These are phyloP conservation scores for Apamea crenata DNA, from an alignment of 2,888 invertebrate genomes.

Conservation along the genomic window DNA sequence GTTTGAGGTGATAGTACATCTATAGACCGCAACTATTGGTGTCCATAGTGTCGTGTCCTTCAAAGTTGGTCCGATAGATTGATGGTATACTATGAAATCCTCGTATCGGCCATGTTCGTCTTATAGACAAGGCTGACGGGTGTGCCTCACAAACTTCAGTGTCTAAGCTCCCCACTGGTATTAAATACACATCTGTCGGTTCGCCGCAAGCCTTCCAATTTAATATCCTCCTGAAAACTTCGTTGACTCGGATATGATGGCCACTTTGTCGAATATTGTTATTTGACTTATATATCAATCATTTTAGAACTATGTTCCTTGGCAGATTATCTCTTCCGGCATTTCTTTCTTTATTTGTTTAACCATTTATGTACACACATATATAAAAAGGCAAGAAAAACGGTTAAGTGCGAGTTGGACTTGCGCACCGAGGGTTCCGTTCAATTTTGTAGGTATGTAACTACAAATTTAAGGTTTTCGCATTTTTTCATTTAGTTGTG, in stretches of 20 bases:
- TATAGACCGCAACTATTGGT: neutral
- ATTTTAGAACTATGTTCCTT: neutral
- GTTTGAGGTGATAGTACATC: neutral
- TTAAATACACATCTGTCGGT: conserved; percentile 29
- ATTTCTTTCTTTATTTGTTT: no score
- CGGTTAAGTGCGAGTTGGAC: no score
- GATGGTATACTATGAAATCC: neutral
- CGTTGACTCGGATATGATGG: conserved; percentile 14
- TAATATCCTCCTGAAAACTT: conserved; percentile 22
- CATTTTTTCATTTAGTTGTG: no score
- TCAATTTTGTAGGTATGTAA: no score
- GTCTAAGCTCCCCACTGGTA: neutral
- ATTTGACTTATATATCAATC: neutral
- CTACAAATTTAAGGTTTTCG: no score
- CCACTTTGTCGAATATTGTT: neutral
- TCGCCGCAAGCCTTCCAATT: conserved; percentile 7
- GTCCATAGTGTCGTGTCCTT: neutral
- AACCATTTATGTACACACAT: no score
- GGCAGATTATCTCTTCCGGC: neutral
- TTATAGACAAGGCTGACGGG: neutral
- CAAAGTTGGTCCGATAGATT: neutral
- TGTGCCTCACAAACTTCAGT: conserved; percentile 1
- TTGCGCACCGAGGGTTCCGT: no score
- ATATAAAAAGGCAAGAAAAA: no score
- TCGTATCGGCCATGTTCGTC: neutral